Conservation (phyloP, 1,140 invertebrate genomes). For the Saccostrea cuccullata region DNA sequence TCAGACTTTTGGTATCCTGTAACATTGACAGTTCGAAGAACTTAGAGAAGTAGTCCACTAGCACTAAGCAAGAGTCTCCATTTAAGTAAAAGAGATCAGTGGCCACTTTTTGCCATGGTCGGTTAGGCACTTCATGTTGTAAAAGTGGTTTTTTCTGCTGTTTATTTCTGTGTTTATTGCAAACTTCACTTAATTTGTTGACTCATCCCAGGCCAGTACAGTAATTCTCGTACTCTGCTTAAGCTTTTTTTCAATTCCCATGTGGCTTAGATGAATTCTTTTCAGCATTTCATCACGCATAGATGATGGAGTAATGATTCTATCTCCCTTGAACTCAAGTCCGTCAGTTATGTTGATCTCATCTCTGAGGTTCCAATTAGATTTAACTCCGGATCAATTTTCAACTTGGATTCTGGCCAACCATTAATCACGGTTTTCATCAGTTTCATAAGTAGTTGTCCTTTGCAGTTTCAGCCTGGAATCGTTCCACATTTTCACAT, state of each 20-base stretch:
- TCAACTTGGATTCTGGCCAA: conserved; percentile 18
- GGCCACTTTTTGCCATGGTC: conserved; percentile 41
- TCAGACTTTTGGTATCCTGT: neutral
- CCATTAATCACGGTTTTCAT: neutral
- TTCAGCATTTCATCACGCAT: conserved; percentile 53
- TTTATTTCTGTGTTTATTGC: conserved; percentile 18
- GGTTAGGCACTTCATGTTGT: neutral
- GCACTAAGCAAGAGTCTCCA: neutral
- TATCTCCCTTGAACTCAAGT: conserved; percentile 45
- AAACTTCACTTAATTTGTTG: conserved; percentile 58
- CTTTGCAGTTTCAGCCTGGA: neutral
- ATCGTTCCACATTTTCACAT: neutral
- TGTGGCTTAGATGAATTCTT: conserved; percentile 58
- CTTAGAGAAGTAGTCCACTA: conserved; percentile 34
- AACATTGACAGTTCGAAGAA: neutral
- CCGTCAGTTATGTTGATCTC: neutral
- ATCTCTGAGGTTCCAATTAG: neutral
- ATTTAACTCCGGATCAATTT: neutral
- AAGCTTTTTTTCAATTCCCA: conserved; percentile 59
- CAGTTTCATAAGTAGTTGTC: neutral
- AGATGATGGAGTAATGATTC: conserved; percentile 54
- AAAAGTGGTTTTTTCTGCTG: conserved; percentile 35
- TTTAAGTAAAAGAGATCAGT: conserved; percentile 44
- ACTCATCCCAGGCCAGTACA: conserved; percentile 65
- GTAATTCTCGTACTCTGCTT: conserved; percentile 45